Evolutionary conservation across 2,797 vertebrate species (phyloP).

Genomic region (Cuniculus paca): DNA sequence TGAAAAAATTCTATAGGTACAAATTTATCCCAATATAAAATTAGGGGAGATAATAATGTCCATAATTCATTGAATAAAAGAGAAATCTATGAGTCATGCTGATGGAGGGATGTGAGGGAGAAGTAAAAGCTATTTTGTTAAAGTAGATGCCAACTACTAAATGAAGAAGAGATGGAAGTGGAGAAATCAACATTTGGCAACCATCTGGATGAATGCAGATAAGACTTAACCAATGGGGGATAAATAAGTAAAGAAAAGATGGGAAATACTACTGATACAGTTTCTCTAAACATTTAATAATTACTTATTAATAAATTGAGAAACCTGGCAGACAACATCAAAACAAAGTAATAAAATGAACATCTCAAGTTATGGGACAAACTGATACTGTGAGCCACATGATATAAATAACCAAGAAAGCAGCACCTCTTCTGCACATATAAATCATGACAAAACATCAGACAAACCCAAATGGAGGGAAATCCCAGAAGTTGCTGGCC

Average conservation of each 20-base stretch:
- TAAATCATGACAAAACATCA: not conserved
- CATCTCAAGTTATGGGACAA: not conserved
- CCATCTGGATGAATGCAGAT: not conserved
- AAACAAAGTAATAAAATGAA: slow-evolving; percentile 1
- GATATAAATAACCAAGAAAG: not conserved
- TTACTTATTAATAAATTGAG: slow-evolving; percentile 1
- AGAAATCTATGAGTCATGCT: not conserved
- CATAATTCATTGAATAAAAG: slow-evolving; percentile 33
- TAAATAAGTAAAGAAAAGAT: slow-evolving; percentile 22
- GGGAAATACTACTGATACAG: not conserved
- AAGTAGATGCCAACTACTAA: not conserved
- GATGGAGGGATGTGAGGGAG: not conserved
- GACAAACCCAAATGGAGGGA: not conserved
- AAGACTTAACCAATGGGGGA: not conserved
- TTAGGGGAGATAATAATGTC: not conserved
- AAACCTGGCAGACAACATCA: not conserved
- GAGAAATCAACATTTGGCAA: slow-evolving; percentile 34
- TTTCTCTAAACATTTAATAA: slow-evolving; percentile 5
- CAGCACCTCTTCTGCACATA: not conserved
- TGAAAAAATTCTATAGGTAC: slow-evolving; percentile 6
- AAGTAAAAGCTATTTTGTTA: slow-evolving; percentile 29
- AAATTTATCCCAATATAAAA: slow-evolving; percentile 39
- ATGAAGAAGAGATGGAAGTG: slow-evolving; percentile 18
- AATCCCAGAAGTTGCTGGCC: not conserved
- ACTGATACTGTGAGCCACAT: not conserved